These are phyloP conservation scores for Ooceraea biroi DNA, from an alignment of 1,140 invertebrate species.

Conservation along the genomic window DNA sequence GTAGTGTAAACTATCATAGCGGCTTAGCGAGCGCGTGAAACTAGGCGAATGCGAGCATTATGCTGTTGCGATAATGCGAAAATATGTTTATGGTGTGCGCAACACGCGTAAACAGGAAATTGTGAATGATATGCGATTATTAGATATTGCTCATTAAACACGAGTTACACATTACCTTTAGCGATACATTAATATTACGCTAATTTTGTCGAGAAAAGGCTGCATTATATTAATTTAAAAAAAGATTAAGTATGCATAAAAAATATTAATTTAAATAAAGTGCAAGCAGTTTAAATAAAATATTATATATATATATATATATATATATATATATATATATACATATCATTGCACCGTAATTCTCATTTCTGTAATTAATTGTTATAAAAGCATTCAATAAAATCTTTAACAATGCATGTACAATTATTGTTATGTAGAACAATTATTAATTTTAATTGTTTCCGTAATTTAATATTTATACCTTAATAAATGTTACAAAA, in stretches of 20 bases:
- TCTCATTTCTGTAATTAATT: background rate
- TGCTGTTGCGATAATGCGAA: conserved; percentile 30
- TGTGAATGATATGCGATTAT: conserved; percentile 24
- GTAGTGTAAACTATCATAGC: conserved; percentile 12
- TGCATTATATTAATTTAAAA: background rate
- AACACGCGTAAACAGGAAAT: conserved; percentile 17
- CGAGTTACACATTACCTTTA: background rate
- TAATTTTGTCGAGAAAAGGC: no score
- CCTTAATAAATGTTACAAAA: background rate
- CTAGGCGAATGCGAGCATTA: conserved; percentile 33
- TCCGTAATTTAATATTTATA: background rate
- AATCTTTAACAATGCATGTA: background rate
- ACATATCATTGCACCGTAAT: no score
- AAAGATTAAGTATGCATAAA: background rate
- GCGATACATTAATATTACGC: background rate
- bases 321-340: background rate
- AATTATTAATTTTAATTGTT: conserved; percentile 30
- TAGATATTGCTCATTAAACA: background rate
- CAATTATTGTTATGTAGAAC: background rate
- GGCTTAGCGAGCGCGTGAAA: conserved; percentile 29
- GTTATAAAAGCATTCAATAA: background rate
- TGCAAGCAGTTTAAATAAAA: no score
- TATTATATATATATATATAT: no score
- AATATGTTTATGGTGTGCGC: conserved; percentile 41
- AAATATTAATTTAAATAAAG: background rate